A percentile compares a stretch with the other conserved stretches of the same genome.
These are phyloP conservation scores for Leptoteleia sp. DNA, from an alignment of 1,140 invertebrate genomes.

Conservation along the genomic window DNA sequence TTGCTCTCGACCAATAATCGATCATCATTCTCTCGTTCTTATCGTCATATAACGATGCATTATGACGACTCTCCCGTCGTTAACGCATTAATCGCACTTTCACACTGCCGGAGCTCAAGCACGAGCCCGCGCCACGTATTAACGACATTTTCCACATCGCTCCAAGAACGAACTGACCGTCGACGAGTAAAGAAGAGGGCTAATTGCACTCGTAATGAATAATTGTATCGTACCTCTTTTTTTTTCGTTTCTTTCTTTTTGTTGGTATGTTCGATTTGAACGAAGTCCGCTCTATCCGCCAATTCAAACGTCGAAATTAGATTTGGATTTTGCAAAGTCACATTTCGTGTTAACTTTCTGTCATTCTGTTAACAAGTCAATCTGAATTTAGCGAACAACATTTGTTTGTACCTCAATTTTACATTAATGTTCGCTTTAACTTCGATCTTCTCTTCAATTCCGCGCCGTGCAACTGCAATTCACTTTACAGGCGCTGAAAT, in stretches of 20 bases:
- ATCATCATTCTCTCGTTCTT: constrained; percentile 44
- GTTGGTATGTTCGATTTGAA: constrained; percentile 42
- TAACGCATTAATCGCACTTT: constrained; percentile 59
- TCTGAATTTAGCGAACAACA: too few relatives aligned
- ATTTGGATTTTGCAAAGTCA: too few relatives aligned
- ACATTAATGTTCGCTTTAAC: too few relatives aligned
- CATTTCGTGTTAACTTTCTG: too few relatives aligned
- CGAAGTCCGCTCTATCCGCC: constrained; percentile 24
- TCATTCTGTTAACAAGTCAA: too few relatives aligned
- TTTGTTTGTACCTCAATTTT: too few relatives aligned
- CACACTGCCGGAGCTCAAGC: constrained; percentile 15
- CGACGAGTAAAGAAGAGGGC: constrained; percentile 57
- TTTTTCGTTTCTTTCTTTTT: too few relatives aligned
- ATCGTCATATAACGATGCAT: constrained; percentile 44
- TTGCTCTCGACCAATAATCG: constrained; percentile 45
- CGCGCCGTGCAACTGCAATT: too few relatives aligned
- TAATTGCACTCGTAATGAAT: constrained; percentile 49
- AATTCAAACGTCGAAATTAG: constrained; percentile 15
- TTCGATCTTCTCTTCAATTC: too few relatives aligned
- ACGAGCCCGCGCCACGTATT: constrained; percentile 8
- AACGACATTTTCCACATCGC: constrained; percentile 52
- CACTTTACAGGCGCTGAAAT: too few relatives aligned
- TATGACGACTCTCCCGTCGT: constrained; percentile 43
- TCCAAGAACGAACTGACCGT: constrained; percentile 59
- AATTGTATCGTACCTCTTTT: constrained; percentile 53